These are phyloP conservation scores for Melinaea menophilus DNA, from an alignment of 2,888 invertebrate species.

Conservation along the genomic window DNA sequence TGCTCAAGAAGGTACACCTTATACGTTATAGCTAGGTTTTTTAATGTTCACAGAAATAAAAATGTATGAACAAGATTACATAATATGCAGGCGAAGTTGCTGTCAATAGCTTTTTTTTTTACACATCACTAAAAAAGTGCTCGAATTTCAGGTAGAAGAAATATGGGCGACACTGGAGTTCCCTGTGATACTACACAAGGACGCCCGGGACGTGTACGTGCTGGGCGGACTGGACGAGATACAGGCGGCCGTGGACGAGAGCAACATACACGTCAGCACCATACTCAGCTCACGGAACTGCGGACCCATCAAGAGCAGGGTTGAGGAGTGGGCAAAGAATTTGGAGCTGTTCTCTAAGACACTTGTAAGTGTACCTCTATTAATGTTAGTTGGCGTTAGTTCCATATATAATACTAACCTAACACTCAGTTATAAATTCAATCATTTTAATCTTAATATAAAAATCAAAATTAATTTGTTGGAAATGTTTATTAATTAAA, in stretches of 20 bases:
- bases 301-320: slow-evolving; percentile 88
- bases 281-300: slow-evolving; percentile 92
- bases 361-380: slow-evolving; percentile 75
- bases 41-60: too few relatives aligned
- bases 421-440: neutral
- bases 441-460: neutral
- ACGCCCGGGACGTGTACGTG: slow-evolving; percentile 89
- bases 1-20: slow-evolving; percentile 83
- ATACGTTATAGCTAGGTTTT: neutral
- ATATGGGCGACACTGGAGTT: slow-evolving; percentile 90
- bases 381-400: neutral
- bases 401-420: too few relatives aligned
- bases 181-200: slow-evolving; percentile 86
- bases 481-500: too few relatives aligned
- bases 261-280: slow-evolving; percentile 90
- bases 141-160: slow-evolving; percentile 82
- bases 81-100: neutral
- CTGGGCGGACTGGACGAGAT: slow-evolving; percentile 91
- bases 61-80: too few relatives aligned
- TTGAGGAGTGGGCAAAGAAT: slow-evolving; percentile 88
- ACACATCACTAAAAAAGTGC: neutral
- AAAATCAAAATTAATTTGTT: neutral
- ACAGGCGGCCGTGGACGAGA: slow-evolving; percentile 89
- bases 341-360: slow-evolving; percentile 89
- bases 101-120: neutral